Evolutionary conservation across 2,113 vertebrate genomes (phyloP).

Genomic region (Mirza zaza): DNA sequence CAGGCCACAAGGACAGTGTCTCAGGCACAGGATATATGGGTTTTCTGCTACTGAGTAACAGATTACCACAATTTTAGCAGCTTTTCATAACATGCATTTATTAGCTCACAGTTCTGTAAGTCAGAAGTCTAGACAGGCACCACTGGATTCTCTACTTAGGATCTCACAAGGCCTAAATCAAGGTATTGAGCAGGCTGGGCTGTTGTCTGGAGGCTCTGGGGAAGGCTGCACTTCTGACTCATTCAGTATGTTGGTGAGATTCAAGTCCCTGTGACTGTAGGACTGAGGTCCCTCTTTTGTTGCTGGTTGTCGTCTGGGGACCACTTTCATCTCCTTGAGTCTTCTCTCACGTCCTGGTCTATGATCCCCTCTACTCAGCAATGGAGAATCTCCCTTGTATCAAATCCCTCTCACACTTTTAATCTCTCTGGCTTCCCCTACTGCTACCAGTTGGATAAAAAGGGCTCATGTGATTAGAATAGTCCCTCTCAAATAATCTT

Average conservation of each 20-base stretch:
- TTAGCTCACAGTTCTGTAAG: not conserved
- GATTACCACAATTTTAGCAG: not conserved
- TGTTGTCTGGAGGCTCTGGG: not conserved
- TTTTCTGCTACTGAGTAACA: not conserved
- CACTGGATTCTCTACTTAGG: not conserved
- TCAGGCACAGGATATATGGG: not conserved
- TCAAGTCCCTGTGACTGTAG: not conserved
- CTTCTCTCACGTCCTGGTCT: not conserved
- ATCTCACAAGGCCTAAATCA: not conserved
- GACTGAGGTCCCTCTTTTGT: not conserved
- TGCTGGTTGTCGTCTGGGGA: not conserved
- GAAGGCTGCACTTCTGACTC: not conserved
- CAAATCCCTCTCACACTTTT: not conserved
- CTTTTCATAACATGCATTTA: not conserved
- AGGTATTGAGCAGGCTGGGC: not conserved
- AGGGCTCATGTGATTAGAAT: not conserved
- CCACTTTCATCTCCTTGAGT: not conserved
- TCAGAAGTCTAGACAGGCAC: not conserved
- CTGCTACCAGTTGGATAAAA: not conserved
- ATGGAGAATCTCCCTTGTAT: not conserved
- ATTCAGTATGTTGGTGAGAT: not conserved
- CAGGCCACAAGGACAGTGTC: not conserved
- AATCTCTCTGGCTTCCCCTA: not conserved
- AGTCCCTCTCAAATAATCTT: not conserved
- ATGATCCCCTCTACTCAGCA: not conserved